Conservation (phyloP, 1,140 invertebrate genomes). For the Sinonovacula constricta region DNA sequence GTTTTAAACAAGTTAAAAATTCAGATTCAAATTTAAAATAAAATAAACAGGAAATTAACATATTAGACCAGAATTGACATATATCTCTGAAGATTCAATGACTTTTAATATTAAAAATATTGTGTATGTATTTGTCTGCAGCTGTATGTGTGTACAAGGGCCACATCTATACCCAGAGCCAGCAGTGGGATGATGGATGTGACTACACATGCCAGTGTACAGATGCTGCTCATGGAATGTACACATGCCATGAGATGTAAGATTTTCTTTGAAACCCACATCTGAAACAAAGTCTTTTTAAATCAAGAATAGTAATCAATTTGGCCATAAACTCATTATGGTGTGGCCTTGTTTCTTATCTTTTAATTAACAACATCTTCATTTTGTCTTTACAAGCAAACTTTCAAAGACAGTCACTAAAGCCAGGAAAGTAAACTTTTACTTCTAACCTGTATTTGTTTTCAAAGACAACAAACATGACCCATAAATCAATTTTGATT, state of each 20-base stretch:
- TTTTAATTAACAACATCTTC: too few species aligned
- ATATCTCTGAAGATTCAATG: too few species aligned
- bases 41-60: too few species aligned
- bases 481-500: too few species aligned
- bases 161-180: conserved; percentile 53
- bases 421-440: too few species aligned
- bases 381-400: neutral
- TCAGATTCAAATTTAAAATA: too few species aligned
- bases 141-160: conserved; percentile 68
- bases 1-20: too few species aligned
- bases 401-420: too few species aligned
- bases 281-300: neutral
- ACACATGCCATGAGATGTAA: conserved; percentile 59
- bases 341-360: neutral
- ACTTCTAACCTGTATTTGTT: too few species aligned
- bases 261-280: neutral
- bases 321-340: neutral
- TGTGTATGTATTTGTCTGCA: conserved; percentile 34
- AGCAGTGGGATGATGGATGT: conserved; percentile 69
- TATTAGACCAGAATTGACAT: too few species aligned
- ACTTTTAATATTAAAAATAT: too few species aligned
- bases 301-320: neutral
- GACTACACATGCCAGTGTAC: conserved; percentile 63
- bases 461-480: too few species aligned
- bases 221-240: conserved; percentile 57